A percentile compares a stretch with the other conserved stretches of the same genome.
Conservation (phyloP, 2,797 vertebrate genomes). For the Anguilla anguilla region DNA sequence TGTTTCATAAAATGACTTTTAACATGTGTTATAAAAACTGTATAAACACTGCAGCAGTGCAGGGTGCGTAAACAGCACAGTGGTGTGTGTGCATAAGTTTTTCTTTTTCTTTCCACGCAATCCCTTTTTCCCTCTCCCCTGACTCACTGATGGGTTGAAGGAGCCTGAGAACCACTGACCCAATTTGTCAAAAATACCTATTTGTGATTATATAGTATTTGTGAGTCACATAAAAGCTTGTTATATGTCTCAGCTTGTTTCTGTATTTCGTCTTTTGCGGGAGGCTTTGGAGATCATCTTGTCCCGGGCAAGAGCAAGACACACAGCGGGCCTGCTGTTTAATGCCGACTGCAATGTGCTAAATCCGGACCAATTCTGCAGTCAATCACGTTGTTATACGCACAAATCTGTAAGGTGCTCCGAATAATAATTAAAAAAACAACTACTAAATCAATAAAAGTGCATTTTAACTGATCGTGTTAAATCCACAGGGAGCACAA, state of each 20-base stretch:
- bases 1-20: no score
- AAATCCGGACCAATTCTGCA: background rate
- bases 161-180: no score
- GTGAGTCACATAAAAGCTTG: no score
- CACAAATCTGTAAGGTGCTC: background rate
- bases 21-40: no score
- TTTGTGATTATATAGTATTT: no score
- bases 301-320: no score
- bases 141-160: background rate
- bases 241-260: no score
- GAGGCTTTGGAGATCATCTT: no score
- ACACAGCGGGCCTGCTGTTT: no score
- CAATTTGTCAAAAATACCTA: no score
- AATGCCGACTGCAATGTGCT: no score
- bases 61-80: background rate
- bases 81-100: background rate
- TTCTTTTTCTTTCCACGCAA: background rate
- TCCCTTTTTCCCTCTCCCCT: background rate
- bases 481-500: conserved; percentile 13
- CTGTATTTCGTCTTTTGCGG: no score
- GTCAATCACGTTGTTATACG: background rate
- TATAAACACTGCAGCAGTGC: background rate
- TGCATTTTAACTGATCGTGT: background rate
- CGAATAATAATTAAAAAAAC: background rate
- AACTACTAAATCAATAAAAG: background rate